Percentiles rank a stretch among this genome's conserved stretches.
Conservation (phyloP, 2,113 vertebrate genomes). For the Porphyrio hochstetteri region DNA sequence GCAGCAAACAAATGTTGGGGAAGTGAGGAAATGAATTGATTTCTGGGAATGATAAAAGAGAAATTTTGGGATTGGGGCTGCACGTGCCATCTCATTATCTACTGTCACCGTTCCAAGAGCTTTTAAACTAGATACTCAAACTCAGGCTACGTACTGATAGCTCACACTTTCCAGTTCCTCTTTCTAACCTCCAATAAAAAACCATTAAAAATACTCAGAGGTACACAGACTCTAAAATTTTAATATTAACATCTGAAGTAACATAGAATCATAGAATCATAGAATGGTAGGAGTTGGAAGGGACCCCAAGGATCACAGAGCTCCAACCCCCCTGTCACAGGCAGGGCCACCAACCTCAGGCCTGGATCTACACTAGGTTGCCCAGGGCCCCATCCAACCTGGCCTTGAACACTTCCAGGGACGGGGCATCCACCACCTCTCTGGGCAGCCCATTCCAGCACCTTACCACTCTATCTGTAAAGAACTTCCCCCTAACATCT, state of each 20-base stretch:
- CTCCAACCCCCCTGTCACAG: no score
- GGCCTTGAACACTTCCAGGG: no score
- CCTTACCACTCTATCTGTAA: no score
- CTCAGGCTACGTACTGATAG: neutral
- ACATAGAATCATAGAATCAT: no score
- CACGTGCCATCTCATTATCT: neutral
- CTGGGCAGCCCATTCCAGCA: no score
- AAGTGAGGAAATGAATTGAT: neutral
- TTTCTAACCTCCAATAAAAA: neutral
- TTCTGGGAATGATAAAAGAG: neutral
- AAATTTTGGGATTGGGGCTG: neutral
- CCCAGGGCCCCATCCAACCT: no score
- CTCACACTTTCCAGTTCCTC: neutral
- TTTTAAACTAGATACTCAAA: neutral
- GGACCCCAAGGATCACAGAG: no score
- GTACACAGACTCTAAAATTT: neutral
- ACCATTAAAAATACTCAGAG: neutral
- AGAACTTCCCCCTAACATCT: no score
- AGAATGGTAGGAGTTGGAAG: no score
- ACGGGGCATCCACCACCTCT: no score
- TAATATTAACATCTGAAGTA: neutral
- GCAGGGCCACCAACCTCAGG: no score
- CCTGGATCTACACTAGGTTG: no score
- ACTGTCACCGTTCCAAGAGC: neutral
- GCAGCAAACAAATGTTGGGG: neutral